Conservation (phyloP, 1,140 invertebrate species). For the Leptinotarsa defecta region DNA sequence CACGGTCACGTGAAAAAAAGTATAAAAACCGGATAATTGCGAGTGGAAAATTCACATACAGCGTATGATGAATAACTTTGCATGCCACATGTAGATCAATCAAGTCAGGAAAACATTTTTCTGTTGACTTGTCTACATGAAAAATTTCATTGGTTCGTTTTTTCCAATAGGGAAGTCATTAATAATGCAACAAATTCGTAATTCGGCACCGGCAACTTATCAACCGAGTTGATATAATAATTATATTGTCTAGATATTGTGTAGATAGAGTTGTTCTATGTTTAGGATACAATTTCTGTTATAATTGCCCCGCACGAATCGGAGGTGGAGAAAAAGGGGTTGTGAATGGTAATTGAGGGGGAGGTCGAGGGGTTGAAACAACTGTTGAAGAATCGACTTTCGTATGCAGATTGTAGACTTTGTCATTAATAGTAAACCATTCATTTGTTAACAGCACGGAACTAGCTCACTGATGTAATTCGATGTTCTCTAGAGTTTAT, state of each 20-base stretch:
- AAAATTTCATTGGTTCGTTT: constrained; percentile 20
- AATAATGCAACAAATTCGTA: constrained; percentile 24
- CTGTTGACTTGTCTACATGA: constrained; percentile 27
- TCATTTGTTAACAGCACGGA: too few species aligned
- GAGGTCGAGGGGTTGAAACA: too few species aligned
- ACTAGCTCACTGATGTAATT: too few species aligned
- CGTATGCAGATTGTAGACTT: too few species aligned
- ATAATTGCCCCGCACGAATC: too few species aligned
- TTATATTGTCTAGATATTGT: constrained; percentile 11
- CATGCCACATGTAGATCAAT: constrained; percentile 24
- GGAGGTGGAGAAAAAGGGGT: too few species aligned
- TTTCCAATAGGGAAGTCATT: constrained; percentile 16
- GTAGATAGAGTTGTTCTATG: not conserved
- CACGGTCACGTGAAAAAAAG: constrained; percentile 14
- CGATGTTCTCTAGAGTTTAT: too few species aligned
- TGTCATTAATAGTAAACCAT: too few species aligned
- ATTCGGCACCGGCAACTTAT: constrained; percentile 13
- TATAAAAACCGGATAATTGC: constrained; percentile 23
- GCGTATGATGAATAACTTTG: constrained; percentile 12
- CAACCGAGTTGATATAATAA: constrained; percentile 18
- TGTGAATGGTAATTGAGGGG: too few species aligned
- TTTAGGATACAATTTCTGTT: not conserved
- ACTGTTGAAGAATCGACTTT: too few species aligned
- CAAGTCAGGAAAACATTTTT: constrained; percentile 17
- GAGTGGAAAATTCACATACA: constrained; percentile 13